Evolutionary conservation across 2,113 vertebrate genomes (phyloP), one percentile per base, ranked within the genome.

Genomic region (Daphoenositta chrysoptera): DNA sequence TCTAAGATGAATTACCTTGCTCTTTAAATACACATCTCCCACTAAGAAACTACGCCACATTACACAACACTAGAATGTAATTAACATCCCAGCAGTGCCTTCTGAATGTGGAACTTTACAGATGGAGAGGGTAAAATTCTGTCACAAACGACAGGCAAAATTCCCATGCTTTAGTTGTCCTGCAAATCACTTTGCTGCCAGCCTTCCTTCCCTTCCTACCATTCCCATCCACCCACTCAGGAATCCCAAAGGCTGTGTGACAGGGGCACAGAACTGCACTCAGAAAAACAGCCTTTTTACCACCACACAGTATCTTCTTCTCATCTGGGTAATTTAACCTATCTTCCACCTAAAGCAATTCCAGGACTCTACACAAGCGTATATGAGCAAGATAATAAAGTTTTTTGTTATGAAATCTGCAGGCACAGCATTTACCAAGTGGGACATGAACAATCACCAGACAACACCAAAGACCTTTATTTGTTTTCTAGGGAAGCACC

Each of bases 401-500:
- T 11, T 42, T 85, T 54, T 70, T 60, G 50, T 15, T 26, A 37
- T 6, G 8, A 75, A 56, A 53, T 44, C 80, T 65, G 66, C 35
- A 82, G 42, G 31, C 61, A 50, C 11, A 45, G 45, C 24, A 28
- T 63, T 68, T 63, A 58, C 51, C 50, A 56, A 23, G 63, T 63
- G 39, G 51, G 47, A 76, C 1, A 7, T 11, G 39, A 85, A 63
- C 61, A 84, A 37, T 15, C 6, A 4, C 60, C 82, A 93, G 50
- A 79, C 50, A 81, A 42, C 28, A 56, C 13, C 8, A 27, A 77
- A 66, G 31, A 69, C 37, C 23, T 89, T 88, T 82, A 51, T 93
- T 93, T 94, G 53, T 72, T 73, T 93, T 60, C 63, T 85, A 68
- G 53, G 86, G 66, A 85, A 92, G 50, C 19, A 76, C 47, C 37